Base-by-base conservation (phyloP, 2,888 invertebrate species). In the Thymelicus lineola region DNA sequence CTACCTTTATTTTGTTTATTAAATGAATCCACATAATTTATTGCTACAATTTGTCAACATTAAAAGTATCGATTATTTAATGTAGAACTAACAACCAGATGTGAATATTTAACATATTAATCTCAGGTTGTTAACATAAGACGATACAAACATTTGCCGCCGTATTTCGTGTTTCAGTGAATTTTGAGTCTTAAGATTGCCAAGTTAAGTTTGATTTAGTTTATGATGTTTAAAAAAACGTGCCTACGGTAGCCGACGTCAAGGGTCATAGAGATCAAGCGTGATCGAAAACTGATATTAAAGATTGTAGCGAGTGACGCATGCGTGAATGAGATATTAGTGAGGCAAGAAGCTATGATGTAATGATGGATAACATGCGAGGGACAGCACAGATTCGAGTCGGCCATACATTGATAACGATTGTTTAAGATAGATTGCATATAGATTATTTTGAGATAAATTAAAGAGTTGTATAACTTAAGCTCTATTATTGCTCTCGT, bases 241-340 rank as follows among this genome's bases (percentile, higher is more conserved):
- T 92, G 92, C 82, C 83, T 85, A 91, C 93, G 83, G 93, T 92
- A 93, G 93, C 93, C 88, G 84, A 92, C 90, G 88, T 87, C 86
- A 86, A 84, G 90, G 93, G 93, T 93, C 93, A 90, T 71, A 81
- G 83, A 90, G 93, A 89, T 91, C 92, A 91, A 86, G 75, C 90
- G 88, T 89, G 92, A 91, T 91, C 87, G 82, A 89, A 90, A 91
- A 90, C 88, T 91, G 91, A 92, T 92, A 90, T 88, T 86, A 86
- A 83, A 88, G 88, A 90, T 90, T 85, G 85, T 85, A 82, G 82
- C 76, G 76, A 90, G 85, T 88, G 91, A 90, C 86, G 90, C 86
- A 91, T 88, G 91, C 90, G 89, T 91, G 90, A 90, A 91, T 91
- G 86, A 92, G 88, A 89, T 89, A 89, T 90, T 88, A 88, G 86